phyloP scores from a whole-genome alignment of 1,140 invertebrate genomes.

The Hyphantria cunea region DNA sequence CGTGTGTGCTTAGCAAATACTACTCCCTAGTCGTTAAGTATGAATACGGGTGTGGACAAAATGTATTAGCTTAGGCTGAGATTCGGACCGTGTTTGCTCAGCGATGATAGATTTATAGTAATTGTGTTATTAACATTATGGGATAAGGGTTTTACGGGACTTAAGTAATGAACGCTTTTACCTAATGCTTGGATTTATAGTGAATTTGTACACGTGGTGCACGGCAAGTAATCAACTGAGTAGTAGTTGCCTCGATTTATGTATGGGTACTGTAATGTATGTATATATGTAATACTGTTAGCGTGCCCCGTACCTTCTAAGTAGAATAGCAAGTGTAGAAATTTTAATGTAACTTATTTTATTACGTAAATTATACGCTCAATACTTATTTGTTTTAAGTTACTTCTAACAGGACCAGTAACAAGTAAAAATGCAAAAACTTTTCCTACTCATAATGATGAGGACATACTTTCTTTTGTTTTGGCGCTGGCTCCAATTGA shows the following conservation, averaged over 20 bases:
- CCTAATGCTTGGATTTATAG: slow-evolving; percentile 77
- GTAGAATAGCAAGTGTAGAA: not conserved
- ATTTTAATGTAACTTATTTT: slow-evolving; percentile 19
- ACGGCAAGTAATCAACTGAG: slow-evolving; percentile 41
- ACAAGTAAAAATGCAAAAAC: slow-evolving; percentile 66
- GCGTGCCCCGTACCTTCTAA: not conserved
- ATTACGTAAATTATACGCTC: slow-evolving; percentile 9
- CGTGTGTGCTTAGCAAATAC: slow-evolving; percentile 78
- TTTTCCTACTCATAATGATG: slow-evolving; percentile 67
- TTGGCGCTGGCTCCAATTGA: slow-evolving; percentile 66
- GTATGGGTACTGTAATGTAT: slow-evolving; percentile 4
- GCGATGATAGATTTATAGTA: slow-evolving; percentile 82
- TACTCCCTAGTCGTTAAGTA: slow-evolving; percentile 77
- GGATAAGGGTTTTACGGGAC: slow-evolving; percentile 80
- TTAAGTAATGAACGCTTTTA: slow-evolving; percentile 79
- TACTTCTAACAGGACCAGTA: slow-evolving; percentile 41
- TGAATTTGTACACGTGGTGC: slow-evolving; percentile 66
- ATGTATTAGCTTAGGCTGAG: slow-evolving; percentile 81
- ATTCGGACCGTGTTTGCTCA: slow-evolving; percentile 78
- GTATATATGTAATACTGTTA: not conserved
- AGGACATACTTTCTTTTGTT: slow-evolving; percentile 71
- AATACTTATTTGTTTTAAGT: slow-evolving; percentile 46
- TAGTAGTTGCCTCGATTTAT: slow-evolving; percentile 32
- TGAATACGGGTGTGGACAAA: slow-evolving; percentile 80
- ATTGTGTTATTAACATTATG: slow-evolving; percentile 82